Evolutionary conservation across 2,888 invertebrate species (phyloP).

Genomic region (Acanthosepion pharaonis): DNA sequence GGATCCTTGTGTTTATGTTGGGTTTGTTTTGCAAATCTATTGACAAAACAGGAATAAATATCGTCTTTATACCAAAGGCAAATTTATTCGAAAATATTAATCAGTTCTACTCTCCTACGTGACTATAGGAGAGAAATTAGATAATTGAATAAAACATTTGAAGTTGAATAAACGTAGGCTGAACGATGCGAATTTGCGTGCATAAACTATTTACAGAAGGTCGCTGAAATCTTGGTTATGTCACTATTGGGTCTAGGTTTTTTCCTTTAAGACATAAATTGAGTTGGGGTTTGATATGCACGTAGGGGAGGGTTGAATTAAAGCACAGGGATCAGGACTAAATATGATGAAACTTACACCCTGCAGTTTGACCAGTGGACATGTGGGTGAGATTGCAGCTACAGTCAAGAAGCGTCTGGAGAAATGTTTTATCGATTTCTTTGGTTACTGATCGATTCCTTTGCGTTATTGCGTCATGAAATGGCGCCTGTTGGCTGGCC

Average conservation of each 20-base stretch:
- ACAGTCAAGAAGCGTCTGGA: not conserved
- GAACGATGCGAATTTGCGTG: not conserved
- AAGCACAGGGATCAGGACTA: not conserved
- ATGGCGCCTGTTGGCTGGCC: not conserved
- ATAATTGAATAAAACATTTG: not conserved
- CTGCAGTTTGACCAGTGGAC: not conserved
- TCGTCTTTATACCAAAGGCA: not conserved
- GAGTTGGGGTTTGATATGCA: no score
- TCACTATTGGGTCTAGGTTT: not conserved
- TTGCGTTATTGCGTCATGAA: not conserved
- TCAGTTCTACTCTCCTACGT: not conserved
- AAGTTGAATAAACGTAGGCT: not conserved
- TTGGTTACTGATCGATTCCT: not conserved
- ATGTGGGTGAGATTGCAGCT: not conserved
- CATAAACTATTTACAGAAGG: not conserved
- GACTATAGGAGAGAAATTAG: not conserved
- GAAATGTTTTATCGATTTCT: not conserved
- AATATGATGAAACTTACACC: not conserved
- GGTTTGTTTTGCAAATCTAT: no score
- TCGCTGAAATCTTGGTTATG: not conserved
- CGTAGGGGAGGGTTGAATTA: no score
- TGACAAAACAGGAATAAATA: not conserved
- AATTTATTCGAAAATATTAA: not conserved
- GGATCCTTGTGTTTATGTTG: no score
- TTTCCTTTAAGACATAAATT: not conserved